phyloP scores from a whole-genome alignment of 1,140 invertebrate genomes.

The Drosophila punjabiensis region DNA sequence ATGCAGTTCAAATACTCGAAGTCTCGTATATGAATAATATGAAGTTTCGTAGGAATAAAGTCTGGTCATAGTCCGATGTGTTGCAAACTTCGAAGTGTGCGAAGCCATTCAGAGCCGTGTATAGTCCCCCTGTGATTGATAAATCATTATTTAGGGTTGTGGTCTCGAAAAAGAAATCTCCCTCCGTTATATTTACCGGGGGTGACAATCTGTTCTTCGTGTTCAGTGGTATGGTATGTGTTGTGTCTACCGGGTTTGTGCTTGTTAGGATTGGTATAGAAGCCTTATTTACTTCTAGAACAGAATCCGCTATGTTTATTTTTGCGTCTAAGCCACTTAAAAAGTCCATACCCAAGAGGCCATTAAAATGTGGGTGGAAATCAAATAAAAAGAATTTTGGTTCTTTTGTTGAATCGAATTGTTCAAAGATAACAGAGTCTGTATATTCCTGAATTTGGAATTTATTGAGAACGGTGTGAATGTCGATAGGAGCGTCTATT shows the following conservation, averaged over 20 bases:
- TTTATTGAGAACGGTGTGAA: slow-evolving; percentile 1
- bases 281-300: background rate
- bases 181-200: background rate
- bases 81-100: too few species aligned
- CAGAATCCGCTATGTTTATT: slow-evolving; percentile 9
- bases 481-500: too few species aligned
- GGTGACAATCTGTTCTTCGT: slow-evolving; percentile 5
- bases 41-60: too few species aligned
- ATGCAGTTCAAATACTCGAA: too few species aligned
- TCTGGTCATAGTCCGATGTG: too few species aligned
- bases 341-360: slow-evolving; percentile 2
- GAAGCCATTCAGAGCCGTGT: too few species aligned
- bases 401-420: background rate
- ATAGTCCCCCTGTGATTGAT: too few species aligned
- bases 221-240: background rate
- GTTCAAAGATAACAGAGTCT: slow-evolving; percentile 3
- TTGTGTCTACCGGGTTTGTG: background rate
- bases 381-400: too few species aligned
- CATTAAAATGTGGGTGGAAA: too few species aligned
- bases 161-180: too few species aligned
- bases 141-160: too few species aligned
- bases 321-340: slow-evolving; percentile 6
- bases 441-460: slow-evolving; percentile 4
- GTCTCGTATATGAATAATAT: too few species aligned
- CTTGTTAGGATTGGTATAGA: background rate